Conservation (phyloP, 2,797 vertebrate genomes). For the Sorex maritimensis region DNA sequence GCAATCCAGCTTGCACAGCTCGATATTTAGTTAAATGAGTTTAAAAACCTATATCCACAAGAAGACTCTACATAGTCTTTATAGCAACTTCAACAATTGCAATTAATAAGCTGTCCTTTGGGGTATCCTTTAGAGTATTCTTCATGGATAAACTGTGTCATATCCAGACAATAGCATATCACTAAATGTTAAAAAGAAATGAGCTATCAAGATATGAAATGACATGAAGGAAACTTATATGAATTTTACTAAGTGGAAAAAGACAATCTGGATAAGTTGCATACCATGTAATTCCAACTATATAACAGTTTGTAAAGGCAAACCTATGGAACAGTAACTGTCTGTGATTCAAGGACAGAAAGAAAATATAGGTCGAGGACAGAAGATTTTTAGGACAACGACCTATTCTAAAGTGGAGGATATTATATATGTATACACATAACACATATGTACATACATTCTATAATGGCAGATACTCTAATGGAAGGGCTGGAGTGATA, state of each 20-base stretch:
- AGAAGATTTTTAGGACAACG: background rate
- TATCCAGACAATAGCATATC: background rate
- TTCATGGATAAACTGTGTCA: conserved; percentile 8
- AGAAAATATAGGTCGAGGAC: background rate
- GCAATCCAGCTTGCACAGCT: background rate
- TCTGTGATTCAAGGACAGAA: background rate
- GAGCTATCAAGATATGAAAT: conserved; percentile 32
- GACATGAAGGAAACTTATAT: background rate
- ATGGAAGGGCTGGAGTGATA: background rate
- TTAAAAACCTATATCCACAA: background rate
- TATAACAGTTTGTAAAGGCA: conserved; percentile 16
- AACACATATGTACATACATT: background rate
- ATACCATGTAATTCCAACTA: background rate
- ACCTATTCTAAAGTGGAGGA: background rate
- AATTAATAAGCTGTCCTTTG: conserved; percentile 53
- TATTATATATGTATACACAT: no score
- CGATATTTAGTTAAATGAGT: conserved; percentile 16
- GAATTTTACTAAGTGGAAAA: conserved; percentile 23
- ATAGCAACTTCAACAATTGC: conserved; percentile 23
- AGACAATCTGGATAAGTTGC: background rate
- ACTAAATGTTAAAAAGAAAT: conserved; percentile 34
- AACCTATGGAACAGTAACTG: conserved; percentile 18
- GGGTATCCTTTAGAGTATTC: background rate
- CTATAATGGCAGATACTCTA: background rate
- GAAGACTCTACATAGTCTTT: conserved; percentile 36